Base-by-base conservation (phyloP, 2,113 vertebrate genomes). In the Regulus satrapa region DNA sequence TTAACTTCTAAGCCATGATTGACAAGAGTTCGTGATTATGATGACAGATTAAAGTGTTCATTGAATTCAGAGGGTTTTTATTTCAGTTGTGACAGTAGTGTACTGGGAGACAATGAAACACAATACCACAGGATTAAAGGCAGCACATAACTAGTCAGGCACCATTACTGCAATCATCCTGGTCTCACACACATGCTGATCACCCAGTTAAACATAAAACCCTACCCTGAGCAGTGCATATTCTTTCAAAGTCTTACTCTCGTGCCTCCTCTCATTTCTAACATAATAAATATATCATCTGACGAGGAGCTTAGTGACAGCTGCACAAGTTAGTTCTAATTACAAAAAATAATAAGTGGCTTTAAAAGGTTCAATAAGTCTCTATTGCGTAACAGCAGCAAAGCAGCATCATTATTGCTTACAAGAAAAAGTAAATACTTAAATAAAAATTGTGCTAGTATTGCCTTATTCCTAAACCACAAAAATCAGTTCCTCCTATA, bases 111-210 rank as follows among this genome's bases (percentile, higher is more conserved):
- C 90, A 97, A 97, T 97, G 98, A 98, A 98, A 98, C 92, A 91
- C 94, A 98, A 98, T 98, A 97, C 67, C 92, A 75, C 14, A 54
- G 98, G 98, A 98, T 98, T 98, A 98, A 97, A 97, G 83, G 94
- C 86, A 93, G 97, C 71, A 95, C 93, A 96, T 95, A 96, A 82
- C 95, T 92, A 90, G 86, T 88, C 95, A 95, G 86, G 92, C 94
- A 95, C 62, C 94, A 85, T 89, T 95, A 77, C 85, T 86, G 91
- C 94, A 96, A 92, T 97, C 97, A 96, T 97, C 85, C 96, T 93
- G 61, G 81, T 85, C 94, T 95, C 94, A 97, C 95, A 96, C 94
- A 97, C 84, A 84, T 94, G 91, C 89, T 89, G 92, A 93, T 95
- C 92, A 88, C 92, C 97, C 96, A 97, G 96, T 97, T 98, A 97